These are phyloP conservation scores for Scomberomorus guttatus DNA, from an alignment of 2,797 vertebrate genomes.

Conservation along the genomic window DNA sequence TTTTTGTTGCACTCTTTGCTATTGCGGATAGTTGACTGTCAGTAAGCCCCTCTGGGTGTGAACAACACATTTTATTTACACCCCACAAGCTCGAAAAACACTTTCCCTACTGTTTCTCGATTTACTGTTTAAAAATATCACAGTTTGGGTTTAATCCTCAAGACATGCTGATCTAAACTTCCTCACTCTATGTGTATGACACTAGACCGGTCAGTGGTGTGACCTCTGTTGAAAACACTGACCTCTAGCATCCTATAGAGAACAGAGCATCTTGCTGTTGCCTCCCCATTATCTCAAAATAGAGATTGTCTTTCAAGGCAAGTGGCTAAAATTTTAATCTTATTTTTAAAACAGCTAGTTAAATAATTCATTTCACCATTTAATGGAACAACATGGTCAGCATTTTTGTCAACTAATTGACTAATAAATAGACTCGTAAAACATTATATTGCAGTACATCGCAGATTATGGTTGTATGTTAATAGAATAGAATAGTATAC, in stretches of 20 bases:
- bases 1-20: slow-evolving; percentile 18
- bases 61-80: slow-evolving; percentile 47
- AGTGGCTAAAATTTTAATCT: background rate
- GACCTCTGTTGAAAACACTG: slow-evolving; percentile 13
- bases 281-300: slow-evolving; percentile 18
- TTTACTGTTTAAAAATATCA: slow-evolving; percentile 41
- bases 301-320: background rate
- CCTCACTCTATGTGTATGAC: background rate
- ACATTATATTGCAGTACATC: background rate
- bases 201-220: background rate
- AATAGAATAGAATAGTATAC: no score
- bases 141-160: slow-evolving; percentile 35
- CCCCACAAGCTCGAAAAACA: slow-evolving; percentile 6
- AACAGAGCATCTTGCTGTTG: background rate
- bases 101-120: slow-evolving; percentile 14
- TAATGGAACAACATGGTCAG: background rate
- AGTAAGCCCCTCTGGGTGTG: slow-evolving; percentile 12
- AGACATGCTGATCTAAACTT: slow-evolving; percentile 4
- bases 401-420: background rate
- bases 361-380: background rate
- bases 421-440: background rate
- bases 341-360: background rate
- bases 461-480: background rate
- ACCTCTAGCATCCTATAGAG: slow-evolving; percentile 21
- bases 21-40: background rate